Evolutionary conservation across 2,888 invertebrate genomes (phyloP), one percentile per base, ranked within the genome.

Genomic region (Agrotis segetum): DNA sequence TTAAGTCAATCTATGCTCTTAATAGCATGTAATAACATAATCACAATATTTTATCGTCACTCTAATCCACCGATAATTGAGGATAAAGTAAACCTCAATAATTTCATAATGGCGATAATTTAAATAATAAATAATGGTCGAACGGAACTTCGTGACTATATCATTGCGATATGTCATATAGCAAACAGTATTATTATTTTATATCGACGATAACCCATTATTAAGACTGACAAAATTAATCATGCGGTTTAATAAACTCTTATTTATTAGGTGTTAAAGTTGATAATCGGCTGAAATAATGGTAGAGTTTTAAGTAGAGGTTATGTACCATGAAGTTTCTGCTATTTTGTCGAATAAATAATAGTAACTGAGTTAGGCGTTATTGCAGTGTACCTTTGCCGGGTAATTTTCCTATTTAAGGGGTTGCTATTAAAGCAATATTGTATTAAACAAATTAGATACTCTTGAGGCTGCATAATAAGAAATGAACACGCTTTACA

Each of bases 271-370:
- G 0, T 0, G 0, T 14, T 61, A 73, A 58, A 46, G 49, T 78
- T 47, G 17, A 47, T 19, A 21, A 17, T 79, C 6, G 0, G 6
- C n/a, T 24, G 16, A n/a, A 14, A 19, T 24, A 0, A 1, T 19
- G 6, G 19, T 68, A 62, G 29, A 63, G 21, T n/a, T 7, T 24
- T 1, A 17, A 40, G 14, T 29, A 49, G 29, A 21, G 47, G 50
- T 69, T 82, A 68, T 63, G 50, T 59, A 64, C 47, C 55, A 70
- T 74, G 77, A 58, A 73, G 71, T 65, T 71, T 72, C 46, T 73
- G 71, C 75, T 77, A 59, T 85, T 71, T 83, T 85, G 73, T 68
- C 58, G 58, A 67, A 67, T 72, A 81, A 79, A 81, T 79, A 81
- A 79, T 81, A 77, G 74, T 52, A 46, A 59, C 66, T 75, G 64